Evolutionary conservation across 2,888 invertebrate species (phyloP).

Genomic region (Sminthurides aquaticus): DNA sequence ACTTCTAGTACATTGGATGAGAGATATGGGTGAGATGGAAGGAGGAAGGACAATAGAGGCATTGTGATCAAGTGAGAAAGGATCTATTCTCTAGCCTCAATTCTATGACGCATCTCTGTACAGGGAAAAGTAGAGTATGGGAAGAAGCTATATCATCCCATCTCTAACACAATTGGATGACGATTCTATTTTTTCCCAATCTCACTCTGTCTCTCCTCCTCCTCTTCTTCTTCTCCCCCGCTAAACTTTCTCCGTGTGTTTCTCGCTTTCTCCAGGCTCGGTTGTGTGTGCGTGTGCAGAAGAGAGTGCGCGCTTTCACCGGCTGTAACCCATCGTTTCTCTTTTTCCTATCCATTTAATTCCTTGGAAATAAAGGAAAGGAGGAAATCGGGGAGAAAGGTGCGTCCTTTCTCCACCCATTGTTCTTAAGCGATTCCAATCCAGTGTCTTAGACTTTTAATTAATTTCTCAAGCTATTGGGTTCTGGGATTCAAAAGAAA

Average conservation of each 20-base stretch:
- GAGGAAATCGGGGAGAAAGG: neutral
- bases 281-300: no score
- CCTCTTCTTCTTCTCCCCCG: neutral
- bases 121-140: neutral
- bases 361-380: neutral
- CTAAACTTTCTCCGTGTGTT: neutral
- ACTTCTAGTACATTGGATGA: neutral
- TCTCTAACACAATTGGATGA: constrained; percentile 18
- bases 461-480: neutral
- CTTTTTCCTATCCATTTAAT: neutral
- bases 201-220: constrained; percentile 6
- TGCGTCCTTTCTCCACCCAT: neutral
- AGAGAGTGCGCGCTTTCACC: no score
- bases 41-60: constrained; percentile 26
- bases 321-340: no score
- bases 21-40: constrained; percentile 17
- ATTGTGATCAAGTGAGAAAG: constrained; percentile 29
- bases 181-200: constrained; percentile 20
- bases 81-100: constrained; percentile 22
- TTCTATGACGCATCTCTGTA: constrained; percentile 16
- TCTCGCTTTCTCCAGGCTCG: no score
- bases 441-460: neutral
- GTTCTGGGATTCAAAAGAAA: neutral
- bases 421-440: neutral
- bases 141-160: neutral